Evolutionary conservation across 2,888 invertebrate genomes (phyloP), one percentile per base, ranked within the genome.

Genomic region (Saturnia pavonia): DNA sequence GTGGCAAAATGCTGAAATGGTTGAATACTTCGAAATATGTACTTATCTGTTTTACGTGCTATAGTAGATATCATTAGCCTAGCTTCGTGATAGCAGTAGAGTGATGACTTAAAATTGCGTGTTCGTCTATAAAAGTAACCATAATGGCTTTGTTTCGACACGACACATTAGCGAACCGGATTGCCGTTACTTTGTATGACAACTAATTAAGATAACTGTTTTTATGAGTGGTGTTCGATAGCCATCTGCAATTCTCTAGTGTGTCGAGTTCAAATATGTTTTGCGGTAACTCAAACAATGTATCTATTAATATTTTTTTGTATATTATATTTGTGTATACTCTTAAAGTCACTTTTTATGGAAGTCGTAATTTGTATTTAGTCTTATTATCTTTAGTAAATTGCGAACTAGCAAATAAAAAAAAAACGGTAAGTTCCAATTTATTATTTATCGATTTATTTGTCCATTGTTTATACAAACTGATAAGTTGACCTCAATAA

Each of bases 61-160:
- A 48, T 48, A 22, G 43, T 9, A 43, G 22, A 63, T 69, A 65
- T 65, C 48, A 65, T 65, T 65, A 43, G 48, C 27, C 27, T 60
- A 19, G 40, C 51, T 42, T 57, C 67, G 65, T 40, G 68, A 67
- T 68, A 68, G 25, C 71, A 68, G 45, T 70, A 69, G 34, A 70
- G 43, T 34, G 69, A 51, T 19, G 66, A 14, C 71, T 70, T 71
- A 69, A 73, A 40, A 42, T 68, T 67, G 70, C 72, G 67, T 70
- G 65, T 73, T 74, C 75, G n/a, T n/a, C 74, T 79, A 80, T 85
- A 80, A 40, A 78, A 82, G 78, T 83, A 83, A 81, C 80, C 82
- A 84, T 85, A 84, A 87, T 85, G 79, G 81, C 78, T 80, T 80
- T 77, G 81, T 82, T 81, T 82, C 80, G 81, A 79, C 81, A 75